phyloP scores from a whole-genome alignment of 37 sponge, comb jelly and placozoan species.

The Ianthella basta region DNA sequence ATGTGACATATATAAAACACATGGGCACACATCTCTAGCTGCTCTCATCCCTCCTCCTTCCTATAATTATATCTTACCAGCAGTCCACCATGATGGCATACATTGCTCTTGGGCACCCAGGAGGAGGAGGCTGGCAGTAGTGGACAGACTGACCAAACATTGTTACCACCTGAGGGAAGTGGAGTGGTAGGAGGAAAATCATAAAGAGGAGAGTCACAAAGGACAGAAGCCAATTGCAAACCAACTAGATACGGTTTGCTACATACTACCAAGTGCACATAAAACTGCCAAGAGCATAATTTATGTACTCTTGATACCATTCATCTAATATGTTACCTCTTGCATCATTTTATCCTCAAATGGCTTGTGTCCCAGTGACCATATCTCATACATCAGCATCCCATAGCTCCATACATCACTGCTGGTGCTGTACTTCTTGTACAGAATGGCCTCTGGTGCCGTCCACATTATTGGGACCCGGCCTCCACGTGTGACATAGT shows the following conservation, averaged over 20 bases:
- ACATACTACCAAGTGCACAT: too few relatives aligned
- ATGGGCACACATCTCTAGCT: too few relatives aligned
- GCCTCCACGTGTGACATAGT: constrained; percentile 1
- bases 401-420: constrained; percentile 32
- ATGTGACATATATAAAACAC: too few relatives aligned
- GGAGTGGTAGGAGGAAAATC: too few relatives aligned
- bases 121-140: constrained; percentile 31
- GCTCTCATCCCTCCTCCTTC: background rate
- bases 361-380: constrained; percentile 11
- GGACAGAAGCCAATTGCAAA: too few relatives aligned
- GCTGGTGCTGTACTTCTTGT: constrained; percentile 23
- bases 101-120: constrained; percentile 25
- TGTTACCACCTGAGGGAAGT: too few relatives aligned
- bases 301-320: too few relatives aligned
- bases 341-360: background rate
- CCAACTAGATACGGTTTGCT: too few relatives aligned
- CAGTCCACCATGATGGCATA: constrained; percentile 49
- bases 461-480: constrained; percentile 34
- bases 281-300: too few relatives aligned
- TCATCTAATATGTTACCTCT: constrained; percentile 19
- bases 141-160: too few relatives aligned
- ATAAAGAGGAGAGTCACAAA: too few relatives aligned
- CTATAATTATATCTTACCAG: too few relatives aligned
- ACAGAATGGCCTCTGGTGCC: constrained; percentile 37
- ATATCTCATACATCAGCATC: constrained; percentile 24